Conservation (phyloP, 2,797 vertebrate species). For the Notamacropus eugenii region DNA sequence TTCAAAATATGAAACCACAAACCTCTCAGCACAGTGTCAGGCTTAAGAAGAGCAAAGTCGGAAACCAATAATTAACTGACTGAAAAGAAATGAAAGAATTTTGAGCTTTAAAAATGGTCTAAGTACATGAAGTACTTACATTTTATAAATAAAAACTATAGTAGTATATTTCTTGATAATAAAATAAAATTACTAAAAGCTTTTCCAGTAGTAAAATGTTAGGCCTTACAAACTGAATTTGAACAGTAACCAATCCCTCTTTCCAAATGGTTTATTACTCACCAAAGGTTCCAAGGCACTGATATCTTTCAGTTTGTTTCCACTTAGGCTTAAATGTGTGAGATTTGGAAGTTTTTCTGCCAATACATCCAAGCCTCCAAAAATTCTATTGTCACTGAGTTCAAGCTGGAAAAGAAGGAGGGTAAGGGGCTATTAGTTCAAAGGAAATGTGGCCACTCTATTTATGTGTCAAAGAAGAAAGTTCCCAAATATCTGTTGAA, state of each 20-base stretch:
- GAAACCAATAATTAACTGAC: not conserved
- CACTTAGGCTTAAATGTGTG: conserved; percentile 95
- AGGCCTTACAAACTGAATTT: conserved; percentile 74
- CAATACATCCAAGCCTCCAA: conserved; percentile 93
- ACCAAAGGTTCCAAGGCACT: conserved; percentile 96
- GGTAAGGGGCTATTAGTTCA: not conserved
- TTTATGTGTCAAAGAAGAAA: conserved; percentile 17
- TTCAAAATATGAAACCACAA: not conserved
- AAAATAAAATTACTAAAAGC: conserved; percentile 42
- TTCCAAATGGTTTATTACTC: conserved; percentile 73
- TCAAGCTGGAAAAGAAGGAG: conserved; percentile 89
- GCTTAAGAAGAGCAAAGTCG: not conserved
- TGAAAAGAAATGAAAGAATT: not conserved
- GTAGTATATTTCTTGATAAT: not conserved
- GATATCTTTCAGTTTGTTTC: conserved; percentile 97
- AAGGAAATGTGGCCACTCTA: not conserved
- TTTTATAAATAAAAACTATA: conserved; percentile 20
- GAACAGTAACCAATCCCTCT: conserved; percentile 65
- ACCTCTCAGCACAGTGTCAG: not conserved
- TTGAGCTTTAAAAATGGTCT: conserved; percentile 36
- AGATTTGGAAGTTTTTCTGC: conserved; percentile 95
- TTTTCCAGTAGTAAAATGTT: conserved; percentile 61
- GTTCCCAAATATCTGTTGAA: conserved; percentile 17
- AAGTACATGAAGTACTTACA: not conserved
- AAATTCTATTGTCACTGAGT: conserved; percentile 96